Base-by-base conservation (phyloP, 2,888 invertebrate species). In the Himalopsyche tibetana region DNA sequence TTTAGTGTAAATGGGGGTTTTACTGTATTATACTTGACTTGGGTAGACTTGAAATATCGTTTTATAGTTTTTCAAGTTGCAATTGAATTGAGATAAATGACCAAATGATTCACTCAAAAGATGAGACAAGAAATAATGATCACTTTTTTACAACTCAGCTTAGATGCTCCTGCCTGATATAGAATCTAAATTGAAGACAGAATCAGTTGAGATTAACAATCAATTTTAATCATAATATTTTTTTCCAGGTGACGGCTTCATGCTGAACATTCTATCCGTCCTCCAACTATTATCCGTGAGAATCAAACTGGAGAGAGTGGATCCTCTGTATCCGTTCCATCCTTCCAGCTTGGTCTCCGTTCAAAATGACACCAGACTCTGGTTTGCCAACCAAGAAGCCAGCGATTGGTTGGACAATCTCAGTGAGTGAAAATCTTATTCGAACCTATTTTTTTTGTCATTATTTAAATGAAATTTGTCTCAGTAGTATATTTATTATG, bases 211-310 rank as follows among this genome's bases (percentile, higher is more conserved):
- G 9, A 3, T 42, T 42, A 6, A n/a, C n/a, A n/a, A 8, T 8
- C 42, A 42, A 42, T 42, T 51, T 80, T 8, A 42, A 19, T 28
- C 9, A 51, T 51, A 51, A 6, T 51, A 3, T 28, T 82, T 83
- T 45, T n/a, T 80, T 36, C 2, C 91, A 93, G 97, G 98, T 6
- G 99, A 99, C 91, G 99, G 99, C 0, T 98, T 98, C 91, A 98
- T 99, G 96, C 93, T 99, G 89, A 99, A 99, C 93, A 92, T 99
- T 28, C 94, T 99, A 90, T 96, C 97, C 83, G 97, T 99, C 36
- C 93, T 99, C 89, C 99, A 99, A 91, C 95, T 97, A 91, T 93
- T 99, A 38, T 96, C 98, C 0, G 94, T 97, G 17, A 98, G 98
- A 92, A 96, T 99, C 84, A 97, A 97, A 91, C 91, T 99, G 88